Conservation (phyloP, 2,797 vertebrate genomes). For the Odontamblyopus rebecca region DNA sequence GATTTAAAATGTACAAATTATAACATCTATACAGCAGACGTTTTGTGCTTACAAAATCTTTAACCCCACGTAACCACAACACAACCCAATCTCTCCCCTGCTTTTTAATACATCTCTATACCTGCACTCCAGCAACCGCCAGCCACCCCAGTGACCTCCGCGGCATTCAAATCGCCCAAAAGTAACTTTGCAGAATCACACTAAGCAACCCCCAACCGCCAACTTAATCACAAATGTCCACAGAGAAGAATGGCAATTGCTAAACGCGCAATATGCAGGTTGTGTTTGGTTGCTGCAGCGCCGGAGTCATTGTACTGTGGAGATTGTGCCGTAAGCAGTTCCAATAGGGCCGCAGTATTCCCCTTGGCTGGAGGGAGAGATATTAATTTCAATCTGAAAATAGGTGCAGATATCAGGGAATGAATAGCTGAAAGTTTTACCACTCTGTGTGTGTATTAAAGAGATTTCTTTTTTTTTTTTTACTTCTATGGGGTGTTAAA, state of each 20-base stretch:
- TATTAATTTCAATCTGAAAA: slow-evolving; percentile 10
- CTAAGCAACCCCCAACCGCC: slow-evolving; percentile 18
- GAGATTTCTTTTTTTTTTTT: too few species aligned
- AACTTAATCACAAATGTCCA: slow-evolving; percentile 29
- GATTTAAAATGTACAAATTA: too few species aligned
- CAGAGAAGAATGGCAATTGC: slow-evolving; percentile 33
- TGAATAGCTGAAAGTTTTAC: neutral
- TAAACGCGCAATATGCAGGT: slow-evolving; percentile 6
- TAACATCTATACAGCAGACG: too few species aligned
- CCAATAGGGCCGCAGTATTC: slow-evolving; percentile 1
- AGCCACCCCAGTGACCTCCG: slow-evolving; percentile 25
- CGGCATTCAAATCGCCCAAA: slow-evolving; percentile 17
- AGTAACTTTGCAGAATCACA: slow-evolving; percentile 6
- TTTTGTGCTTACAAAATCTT: neutral
- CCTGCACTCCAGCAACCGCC: neutral
- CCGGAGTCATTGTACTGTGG: neutral
- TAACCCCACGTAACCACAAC: neutral
- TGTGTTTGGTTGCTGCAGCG: neutral
- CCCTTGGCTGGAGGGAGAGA: neutral
- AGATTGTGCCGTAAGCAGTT: slow-evolving; percentile 18
- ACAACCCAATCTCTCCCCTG: slow-evolving; percentile 25
- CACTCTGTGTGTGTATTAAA: neutral
- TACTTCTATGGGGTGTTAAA: too few species aligned
- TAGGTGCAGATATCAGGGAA: slow-evolving; percentile 4
- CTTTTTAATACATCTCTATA: neutral